Evolutionary conservation across 2,888 invertebrate species (phyloP), one percentile per base, ranked within the genome.

Genomic region (Ptychoptera albimana): DNA sequence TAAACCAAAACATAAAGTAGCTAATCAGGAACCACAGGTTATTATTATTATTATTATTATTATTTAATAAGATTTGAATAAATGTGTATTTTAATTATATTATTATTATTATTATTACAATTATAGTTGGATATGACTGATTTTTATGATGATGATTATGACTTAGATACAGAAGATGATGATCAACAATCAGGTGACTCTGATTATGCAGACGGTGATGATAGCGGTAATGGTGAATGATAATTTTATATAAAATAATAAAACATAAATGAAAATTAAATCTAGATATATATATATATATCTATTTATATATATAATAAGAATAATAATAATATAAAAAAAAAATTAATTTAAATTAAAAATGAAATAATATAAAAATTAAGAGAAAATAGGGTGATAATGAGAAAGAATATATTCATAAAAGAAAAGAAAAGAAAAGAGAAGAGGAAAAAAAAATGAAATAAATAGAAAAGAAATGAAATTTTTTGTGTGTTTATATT

Each of bases 81-180:
- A 32, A 14, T 12, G 10, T 40, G 4, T 31, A 12, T 12, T 40
- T 6, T n/a, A 30, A 11, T 3, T 30, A n/a, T 36, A 36, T 36
- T 36, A 39, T 34, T 2, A 29, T 40, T 34, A 39, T 44, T 38
- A 37, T 44, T 43, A 42, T 11, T 37, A 45, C 35, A 35, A 44
- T 59, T 58, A 8, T 72, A 76, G 65, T 68, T 84, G 53, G 94
- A 94, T 64, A 85, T 91, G 79, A 87, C 89, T 52, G 96, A 94
- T 65, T 93, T 92, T 68, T 93, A 93, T 70, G 91, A 92, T 59
- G 91, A 91, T 62, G 92, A 92, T 60, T 92, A 92, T 62, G 91
- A 89, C 60, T 73, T 88, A 51, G 80, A 80, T 55, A 74, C 78
- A 2, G 80, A 82, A 57, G 77, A 76, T 58, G 71, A 71, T 52